Evolutionary conservation across 2,888 invertebrate species (phyloP).

Genomic region (Heterodera filipjevi): DNA sequence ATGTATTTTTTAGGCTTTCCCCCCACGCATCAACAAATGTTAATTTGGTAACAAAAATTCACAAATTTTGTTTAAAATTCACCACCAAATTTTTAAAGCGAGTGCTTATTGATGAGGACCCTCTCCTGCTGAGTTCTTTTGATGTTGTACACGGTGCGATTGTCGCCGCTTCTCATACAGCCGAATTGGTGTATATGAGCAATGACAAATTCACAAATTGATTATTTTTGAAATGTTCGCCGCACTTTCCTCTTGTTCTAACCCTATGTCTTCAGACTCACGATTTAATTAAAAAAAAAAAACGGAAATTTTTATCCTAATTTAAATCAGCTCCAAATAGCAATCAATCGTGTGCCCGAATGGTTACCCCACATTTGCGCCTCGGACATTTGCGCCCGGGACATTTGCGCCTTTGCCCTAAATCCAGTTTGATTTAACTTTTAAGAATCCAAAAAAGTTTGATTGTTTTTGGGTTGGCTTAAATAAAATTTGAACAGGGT

Average conservation of each 20-base stretch:
- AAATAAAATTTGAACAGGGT: no score
- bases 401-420: no score
- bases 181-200: constrained; percentile 20
- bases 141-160: constrained; percentile 41
- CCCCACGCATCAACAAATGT: constrained; percentile 20
- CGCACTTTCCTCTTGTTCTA: background rate
- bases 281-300: no score
- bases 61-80: background rate
- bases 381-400: no score
- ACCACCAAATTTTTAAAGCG: background rate
- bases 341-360: no score
- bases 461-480: no score
- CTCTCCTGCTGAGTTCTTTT: constrained; percentile 46
- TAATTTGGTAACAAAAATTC: constrained; percentile 16
- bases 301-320: no score
- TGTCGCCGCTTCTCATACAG: constrained; percentile 37
- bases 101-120: constrained; percentile 37
- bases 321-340: no score
- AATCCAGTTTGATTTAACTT: no score
- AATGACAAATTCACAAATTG: constrained; percentile 8
- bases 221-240: background rate
- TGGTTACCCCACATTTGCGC: no score
- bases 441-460: no score
- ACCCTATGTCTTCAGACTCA: no score
- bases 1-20: constrained; percentile 19